Conservation (phyloP, 2,797 vertebrate genomes). For the Pseudomugil gertrudae region DNA sequence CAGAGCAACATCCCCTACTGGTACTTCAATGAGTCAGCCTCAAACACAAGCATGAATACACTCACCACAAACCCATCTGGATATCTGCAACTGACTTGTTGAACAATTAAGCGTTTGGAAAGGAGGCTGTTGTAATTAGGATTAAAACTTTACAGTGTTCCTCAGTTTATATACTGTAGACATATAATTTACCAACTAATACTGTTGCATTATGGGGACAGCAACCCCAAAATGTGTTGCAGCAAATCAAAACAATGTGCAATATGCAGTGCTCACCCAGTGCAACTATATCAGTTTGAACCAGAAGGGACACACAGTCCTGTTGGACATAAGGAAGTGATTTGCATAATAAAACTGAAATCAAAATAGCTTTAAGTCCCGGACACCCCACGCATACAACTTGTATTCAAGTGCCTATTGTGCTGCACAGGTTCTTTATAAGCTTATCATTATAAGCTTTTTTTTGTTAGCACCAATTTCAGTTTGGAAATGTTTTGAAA, state of each 20-base stretch:
- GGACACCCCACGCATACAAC: no score
- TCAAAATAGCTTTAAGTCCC: no score
- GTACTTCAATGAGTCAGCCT: constrained; percentile 69
- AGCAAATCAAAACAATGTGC: neutral
- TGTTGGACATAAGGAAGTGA: no score
- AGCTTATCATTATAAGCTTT: no score
- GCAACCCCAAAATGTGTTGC: neutral
- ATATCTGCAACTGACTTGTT: neutral
- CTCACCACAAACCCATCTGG: constrained; percentile 9
- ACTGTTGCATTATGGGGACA: neutral
- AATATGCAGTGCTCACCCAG: neutral
- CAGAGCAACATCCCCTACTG: constrained; percentile 81
- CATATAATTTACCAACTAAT: no score
- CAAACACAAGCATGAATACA: constrained; percentile 6
- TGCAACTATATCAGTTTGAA: no score
- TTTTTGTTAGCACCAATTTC: no score
- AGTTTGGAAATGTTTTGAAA: neutral
- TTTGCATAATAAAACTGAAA: no score
- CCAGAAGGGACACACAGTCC: no score
- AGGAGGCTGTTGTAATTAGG: neutral
- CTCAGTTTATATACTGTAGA: neutral
- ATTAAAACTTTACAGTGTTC: neutral
- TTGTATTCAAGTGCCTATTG: neutral
- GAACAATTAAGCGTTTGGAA: neutral
- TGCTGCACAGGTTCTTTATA: neutral